Percentiles rank a stretch among this genome's conserved stretches.
Conservation (phyloP, 2,113 vertebrate species). For the Orthonyx spaldingii region DNA sequence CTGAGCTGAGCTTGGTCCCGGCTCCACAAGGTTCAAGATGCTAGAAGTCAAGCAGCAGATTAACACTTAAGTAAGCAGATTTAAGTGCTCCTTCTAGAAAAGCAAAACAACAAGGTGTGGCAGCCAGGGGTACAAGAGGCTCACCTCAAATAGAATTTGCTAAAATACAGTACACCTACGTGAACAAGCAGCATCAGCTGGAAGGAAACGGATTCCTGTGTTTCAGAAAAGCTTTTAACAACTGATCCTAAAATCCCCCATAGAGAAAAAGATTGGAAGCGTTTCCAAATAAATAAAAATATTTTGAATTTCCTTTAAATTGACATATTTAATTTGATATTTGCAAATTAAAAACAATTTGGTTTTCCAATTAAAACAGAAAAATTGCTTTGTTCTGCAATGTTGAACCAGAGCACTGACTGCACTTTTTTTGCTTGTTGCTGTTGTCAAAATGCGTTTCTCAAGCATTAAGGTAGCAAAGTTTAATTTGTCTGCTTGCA, state of each 20-base stretch:
- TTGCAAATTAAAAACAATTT: not conserved
- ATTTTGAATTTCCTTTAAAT: not conserved
- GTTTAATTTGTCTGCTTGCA: not conserved
- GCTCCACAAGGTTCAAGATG: not conserved
- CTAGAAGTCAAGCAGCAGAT: not conserved
- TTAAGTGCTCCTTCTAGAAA: not conserved
- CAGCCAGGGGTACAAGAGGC: not conserved
- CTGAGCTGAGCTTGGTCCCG: not conserved
- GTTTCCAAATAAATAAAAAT: not conserved
- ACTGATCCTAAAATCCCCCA: rapidly evolving
- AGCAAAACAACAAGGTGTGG: not conserved
- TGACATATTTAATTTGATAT: not conserved
- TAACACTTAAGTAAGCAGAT: rapidly evolving
- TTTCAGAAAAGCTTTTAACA: not conserved
- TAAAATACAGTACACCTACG: not conserved
- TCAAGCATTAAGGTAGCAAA: not conserved
- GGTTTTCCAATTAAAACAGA: not conserved
- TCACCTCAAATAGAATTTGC: not conserved
- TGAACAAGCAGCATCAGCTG: not conserved
- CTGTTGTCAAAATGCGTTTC: not conserved
- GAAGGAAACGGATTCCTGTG: not conserved
- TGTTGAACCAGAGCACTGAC: not conserved
- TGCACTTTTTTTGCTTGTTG: not conserved
- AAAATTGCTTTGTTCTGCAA: not conserved
- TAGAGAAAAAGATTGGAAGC: rapidly evolving